A percentile compares a stretch with the other conserved stretches of the same genome.
phyloP scores from a whole-genome alignment of 1,140 invertebrate species.

The Elysia chlorotica region DNA sequence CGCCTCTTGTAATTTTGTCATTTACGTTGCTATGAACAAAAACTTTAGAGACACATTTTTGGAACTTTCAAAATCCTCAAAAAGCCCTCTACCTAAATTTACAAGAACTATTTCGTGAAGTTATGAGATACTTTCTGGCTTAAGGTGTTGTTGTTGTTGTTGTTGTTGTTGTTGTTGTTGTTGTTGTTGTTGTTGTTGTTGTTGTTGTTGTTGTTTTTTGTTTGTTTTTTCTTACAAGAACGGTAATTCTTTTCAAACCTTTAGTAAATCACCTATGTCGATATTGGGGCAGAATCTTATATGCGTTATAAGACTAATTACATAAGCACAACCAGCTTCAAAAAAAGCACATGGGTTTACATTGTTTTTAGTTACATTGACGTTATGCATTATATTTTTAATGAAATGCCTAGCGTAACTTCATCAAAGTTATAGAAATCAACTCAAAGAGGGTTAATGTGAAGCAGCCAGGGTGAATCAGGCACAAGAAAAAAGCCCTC shows the following conservation, averaged over 20 bases:
- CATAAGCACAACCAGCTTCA: too few relatives aligned
- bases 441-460: neutral
- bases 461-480: neutral
- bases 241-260: too few relatives aligned
- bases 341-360: too few relatives aligned
- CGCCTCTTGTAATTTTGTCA: neutral
- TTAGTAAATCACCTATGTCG: too few relatives aligned
- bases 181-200: neutral
- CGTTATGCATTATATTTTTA: neutral
- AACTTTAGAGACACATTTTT: neutral
- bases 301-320: too few relatives aligned
- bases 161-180: neutral
- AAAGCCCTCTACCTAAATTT: neutral
- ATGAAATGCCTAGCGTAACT: neutral
- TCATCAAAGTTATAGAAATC: neutral
- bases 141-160: neutral
- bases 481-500: neutral
- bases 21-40: constrained; percentile 10
- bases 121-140: neutral
- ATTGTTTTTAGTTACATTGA: too few relatives aligned
- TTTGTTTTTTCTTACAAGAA: too few relatives aligned
- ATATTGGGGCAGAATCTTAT: too few relatives aligned
- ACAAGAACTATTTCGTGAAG: neutral
- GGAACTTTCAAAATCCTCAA: neutral
- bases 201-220: too few relatives aligned